These are phyloP conservation scores for Cynopterus brachyotis DNA, from an alignment of 2,113 vertebrate species.

Conservation along the genomic window DNA sequence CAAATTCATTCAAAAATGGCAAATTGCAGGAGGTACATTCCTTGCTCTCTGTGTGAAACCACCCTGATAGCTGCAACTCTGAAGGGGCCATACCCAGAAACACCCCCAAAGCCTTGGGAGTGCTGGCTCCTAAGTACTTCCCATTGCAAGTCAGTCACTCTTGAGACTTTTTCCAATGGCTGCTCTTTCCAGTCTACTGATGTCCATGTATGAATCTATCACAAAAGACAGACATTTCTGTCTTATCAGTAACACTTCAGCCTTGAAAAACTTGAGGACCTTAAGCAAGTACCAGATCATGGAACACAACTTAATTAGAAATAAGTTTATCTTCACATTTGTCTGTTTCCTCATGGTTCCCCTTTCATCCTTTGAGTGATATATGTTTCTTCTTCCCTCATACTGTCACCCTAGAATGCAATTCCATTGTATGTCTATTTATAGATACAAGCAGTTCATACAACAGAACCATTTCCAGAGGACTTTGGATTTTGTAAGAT, in stretches of 20 bases:
- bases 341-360: not conserved
- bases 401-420: not conserved
- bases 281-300: not conserved
- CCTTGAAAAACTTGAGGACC: not conserved
- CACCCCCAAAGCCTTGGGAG: not conserved
- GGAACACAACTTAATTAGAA: not conserved
- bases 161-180: not conserved
- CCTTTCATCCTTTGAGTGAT: not conserved
- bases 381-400: not conserved
- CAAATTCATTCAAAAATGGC: not conserved
- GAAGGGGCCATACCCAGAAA: not conserved
- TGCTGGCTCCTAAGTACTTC: not conserved
- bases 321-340: not conserved
- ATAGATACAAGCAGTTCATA: not conserved
- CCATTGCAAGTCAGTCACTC: not conserved
- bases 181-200: not conserved
- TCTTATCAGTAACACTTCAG: not conserved
- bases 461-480: not conserved
- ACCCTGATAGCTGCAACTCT: not conserved
- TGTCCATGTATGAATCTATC: not conserved
- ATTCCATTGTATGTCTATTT: not conserved
- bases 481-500: not conserved
- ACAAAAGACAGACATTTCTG: not conserved
- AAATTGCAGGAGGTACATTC: accelerated
- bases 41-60: not conserved